phyloP scores from a whole-genome alignment of 1,140 invertebrate genomes.

The Pseudomyrmex concolor region DNA sequence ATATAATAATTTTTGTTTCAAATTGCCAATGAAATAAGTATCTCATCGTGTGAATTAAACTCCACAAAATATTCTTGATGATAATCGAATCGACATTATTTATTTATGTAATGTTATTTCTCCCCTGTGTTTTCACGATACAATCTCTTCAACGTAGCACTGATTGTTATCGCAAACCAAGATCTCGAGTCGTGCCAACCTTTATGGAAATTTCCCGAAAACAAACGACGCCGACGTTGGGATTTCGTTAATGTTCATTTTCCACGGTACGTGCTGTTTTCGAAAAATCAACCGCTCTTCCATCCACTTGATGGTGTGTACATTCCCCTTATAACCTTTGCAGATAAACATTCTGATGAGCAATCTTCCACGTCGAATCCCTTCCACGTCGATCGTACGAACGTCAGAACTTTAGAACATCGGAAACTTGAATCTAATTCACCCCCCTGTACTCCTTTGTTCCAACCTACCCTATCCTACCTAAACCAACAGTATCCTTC shows the following conservation, averaged over 20 bases:
- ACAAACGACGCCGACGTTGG: not conserved
- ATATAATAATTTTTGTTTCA: too few relatives aligned
- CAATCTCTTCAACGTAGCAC: not conserved
- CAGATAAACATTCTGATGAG: constrained; percentile 66
- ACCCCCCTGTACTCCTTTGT: constrained; percentile 62
- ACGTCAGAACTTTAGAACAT: not conserved
- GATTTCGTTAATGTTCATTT: constrained; percentile 44
- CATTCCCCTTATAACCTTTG: constrained; percentile 3
- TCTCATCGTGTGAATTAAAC: constrained; percentile 9
- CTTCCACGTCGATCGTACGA: constrained; percentile 39
- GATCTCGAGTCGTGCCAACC: constrained; percentile 2
- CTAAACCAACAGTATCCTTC: constrained; percentile 70
- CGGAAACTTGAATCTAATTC: constrained; percentile 68
- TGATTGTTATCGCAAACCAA: constrained; percentile 32
- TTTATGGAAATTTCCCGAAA: not conserved
- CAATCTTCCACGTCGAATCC: constrained; percentile 47
- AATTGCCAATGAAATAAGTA: constrained; percentile 12
- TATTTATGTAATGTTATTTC: constrained; percentile 1
- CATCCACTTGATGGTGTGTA: constrained; percentile 53
- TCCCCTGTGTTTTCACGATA: constrained; percentile 1
- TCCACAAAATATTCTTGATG: not conserved
- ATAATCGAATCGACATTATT: constrained; percentile 31
- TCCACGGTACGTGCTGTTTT: constrained; percentile 11
- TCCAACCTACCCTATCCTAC: constrained; percentile 60
- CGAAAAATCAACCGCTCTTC: constrained; percentile 51